A percentile compares a stretch with the other conserved stretches of the same genome.
phyloP scores from a whole-genome alignment of 35 echinoderm and acorn worm species.

The Hemicentrotus pulcherrimus region DNA sequence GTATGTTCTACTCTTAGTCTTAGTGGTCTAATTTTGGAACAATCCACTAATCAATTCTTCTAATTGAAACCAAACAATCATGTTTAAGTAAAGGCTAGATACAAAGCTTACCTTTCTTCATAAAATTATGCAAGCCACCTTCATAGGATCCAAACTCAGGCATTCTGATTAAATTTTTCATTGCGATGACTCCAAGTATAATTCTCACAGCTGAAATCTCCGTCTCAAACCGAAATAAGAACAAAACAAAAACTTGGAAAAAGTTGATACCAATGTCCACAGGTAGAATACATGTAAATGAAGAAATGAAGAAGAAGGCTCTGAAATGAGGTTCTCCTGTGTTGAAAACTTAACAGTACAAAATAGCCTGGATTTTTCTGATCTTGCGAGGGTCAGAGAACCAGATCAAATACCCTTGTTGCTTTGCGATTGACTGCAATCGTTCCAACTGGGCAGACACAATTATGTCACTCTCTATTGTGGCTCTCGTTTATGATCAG shows the following conservation, averaged over 20 bases:
- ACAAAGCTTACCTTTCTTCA: conserved; percentile 1
- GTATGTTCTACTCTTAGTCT: too few species aligned
- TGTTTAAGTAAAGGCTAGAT: not conserved
- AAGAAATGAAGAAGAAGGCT: not conserved
- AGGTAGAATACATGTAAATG: not conserved
- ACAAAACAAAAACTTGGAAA: not conserved
- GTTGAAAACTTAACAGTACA: not conserved
- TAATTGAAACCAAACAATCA: too few species aligned
- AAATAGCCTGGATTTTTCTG: not conserved
- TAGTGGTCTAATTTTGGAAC: too few species aligned
- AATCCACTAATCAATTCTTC: too few species aligned
- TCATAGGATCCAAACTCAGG: not conserved
- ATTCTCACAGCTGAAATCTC: not conserved
- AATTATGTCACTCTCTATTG: not conserved
- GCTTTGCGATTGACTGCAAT: not conserved
- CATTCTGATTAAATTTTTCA: conserved; percentile 20
- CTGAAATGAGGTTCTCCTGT: not conserved
- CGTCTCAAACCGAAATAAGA: not conserved
- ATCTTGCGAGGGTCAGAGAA: not conserved
- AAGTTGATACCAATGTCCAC: not conserved
- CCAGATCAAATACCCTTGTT: not conserved
- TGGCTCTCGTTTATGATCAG: not conserved
- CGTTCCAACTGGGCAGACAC: not conserved
- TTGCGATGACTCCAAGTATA: not conserved
- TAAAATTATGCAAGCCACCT: not conserved